A percentile compares a stretch with the other conserved stretches of the same genome.
Evolutionary conservation across 2,113 vertebrate genomes (phyloP).

Genomic region (Lasiurus borealis): DNA sequence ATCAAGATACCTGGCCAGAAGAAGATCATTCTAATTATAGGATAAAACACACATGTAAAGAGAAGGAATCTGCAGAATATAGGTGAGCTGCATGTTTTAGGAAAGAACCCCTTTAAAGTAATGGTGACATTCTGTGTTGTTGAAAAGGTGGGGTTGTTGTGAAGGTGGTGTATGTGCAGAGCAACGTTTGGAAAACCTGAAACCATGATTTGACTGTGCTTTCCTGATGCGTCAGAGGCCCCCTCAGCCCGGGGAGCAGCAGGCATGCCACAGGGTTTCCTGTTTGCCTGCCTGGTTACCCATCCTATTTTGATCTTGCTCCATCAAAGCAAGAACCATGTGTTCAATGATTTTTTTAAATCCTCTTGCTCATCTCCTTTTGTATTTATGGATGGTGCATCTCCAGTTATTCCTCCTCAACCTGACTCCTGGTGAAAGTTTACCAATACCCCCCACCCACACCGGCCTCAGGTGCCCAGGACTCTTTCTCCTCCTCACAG

Average conservation of each 20-base stretch:
- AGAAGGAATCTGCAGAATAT: background rate
- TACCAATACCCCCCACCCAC: background rate
- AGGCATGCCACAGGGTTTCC: constrained; percentile 56
- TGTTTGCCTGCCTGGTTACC: constrained; percentile 61
- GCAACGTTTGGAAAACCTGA: constrained; percentile 36
- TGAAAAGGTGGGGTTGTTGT: background rate
- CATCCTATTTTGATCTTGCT: constrained; percentile 55
- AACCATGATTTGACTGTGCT: constrained; percentile 52
- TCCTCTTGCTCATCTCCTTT: constrained; percentile 47
- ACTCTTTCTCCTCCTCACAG: background rate
- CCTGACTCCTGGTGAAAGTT: background rate
- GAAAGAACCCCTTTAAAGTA: background rate
- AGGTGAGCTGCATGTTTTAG: background rate
- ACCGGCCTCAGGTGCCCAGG: background rate
- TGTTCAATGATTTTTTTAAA: background rate
- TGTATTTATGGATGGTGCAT: background rate
- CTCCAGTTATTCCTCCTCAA: background rate
- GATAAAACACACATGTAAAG: background rate
- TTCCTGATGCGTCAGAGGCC: background rate
- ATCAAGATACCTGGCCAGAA: background rate
- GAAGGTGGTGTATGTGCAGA: constrained; percentile 30
- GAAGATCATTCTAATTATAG: constrained; percentile 2
- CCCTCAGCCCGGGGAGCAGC: background rate
- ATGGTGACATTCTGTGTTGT: background rate
- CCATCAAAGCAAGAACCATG: constrained; percentile 43